These are phyloP conservation scores for Xyliphius kryptos DNA, from an alignment of 2,113 vertebrate genomes.

Conservation along the genomic window DNA sequence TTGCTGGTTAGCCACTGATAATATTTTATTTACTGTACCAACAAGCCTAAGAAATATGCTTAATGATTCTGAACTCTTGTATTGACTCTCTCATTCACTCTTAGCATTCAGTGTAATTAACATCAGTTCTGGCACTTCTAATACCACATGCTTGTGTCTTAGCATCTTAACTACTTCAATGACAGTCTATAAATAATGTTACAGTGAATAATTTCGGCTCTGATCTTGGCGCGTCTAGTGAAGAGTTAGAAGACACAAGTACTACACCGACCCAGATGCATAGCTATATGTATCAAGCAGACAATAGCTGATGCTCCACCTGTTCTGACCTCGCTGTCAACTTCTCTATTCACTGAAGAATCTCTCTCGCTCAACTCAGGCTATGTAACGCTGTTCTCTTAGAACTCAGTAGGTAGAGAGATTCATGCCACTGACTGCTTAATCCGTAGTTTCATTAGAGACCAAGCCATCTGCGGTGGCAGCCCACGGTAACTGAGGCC, in stretches of 20 bases:
- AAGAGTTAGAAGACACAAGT: conserved; percentile 3
- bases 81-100: too few relatives aligned
- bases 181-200: too few relatives aligned
- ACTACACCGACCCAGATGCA: conserved; percentile 9
- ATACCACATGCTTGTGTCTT: too few relatives aligned
- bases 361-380: conserved; percentile 9
- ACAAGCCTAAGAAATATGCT: too few relatives aligned
- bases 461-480: conserved; percentile 44
- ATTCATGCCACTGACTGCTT: conserved; percentile 57
- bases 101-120: too few relatives aligned
- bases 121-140: too few relatives aligned
- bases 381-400: conserved; percentile 39
- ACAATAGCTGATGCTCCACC: conserved; percentile 8
- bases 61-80: too few relatives aligned
- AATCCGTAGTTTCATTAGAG: conserved; percentile 70
- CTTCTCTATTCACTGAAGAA: conserved; percentile 3
- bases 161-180: too few relatives aligned
- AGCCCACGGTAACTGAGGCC: conserved; percentile 50
- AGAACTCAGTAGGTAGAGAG: conserved; percentile 40
- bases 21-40: too few relatives aligned
- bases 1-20: too few relatives aligned
- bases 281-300: not conserved
- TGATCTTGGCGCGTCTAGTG: not conserved
- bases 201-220: not conserved
- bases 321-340: conserved; percentile 15